Conservation (phyloP, 2,113 vertebrate species). For the Xiphophorus couchianus region DNA sequence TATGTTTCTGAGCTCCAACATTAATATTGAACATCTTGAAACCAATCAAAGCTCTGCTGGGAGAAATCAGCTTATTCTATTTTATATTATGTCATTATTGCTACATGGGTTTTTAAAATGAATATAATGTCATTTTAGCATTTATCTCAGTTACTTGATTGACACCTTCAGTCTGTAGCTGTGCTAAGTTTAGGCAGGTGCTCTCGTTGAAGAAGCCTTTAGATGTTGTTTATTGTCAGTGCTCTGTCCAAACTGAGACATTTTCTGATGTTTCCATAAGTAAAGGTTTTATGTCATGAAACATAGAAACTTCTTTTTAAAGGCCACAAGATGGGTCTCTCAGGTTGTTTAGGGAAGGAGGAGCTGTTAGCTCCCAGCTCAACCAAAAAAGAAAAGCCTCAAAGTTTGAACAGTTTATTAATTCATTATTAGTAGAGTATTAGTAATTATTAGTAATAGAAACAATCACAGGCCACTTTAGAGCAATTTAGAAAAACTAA, state of each 20-base stretch:
- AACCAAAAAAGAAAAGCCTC: neutral
- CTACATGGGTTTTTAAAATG: constrained; percentile 43
- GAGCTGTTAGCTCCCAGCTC: neutral
- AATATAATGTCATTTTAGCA: constrained; percentile 13
- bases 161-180: constrained; percentile 19
- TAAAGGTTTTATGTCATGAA: neutral
- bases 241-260: neutral
- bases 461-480: too few relatives aligned
- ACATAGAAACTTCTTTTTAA: neutral
- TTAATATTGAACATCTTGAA: constrained; percentile 1
- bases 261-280: too few relatives aligned
- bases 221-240: neutral
- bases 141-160: constrained; percentile 19
- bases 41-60: neutral
- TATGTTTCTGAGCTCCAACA: neutral
- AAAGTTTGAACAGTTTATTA: too few relatives aligned
- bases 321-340: neutral
- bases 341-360: neutral
- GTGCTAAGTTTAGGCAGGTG: constrained; percentile 28
- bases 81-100: constrained; percentile 37
- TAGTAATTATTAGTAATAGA: too few relatives aligned
- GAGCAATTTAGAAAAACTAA: too few relatives aligned
- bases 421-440: too few relatives aligned
- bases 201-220: constrained; percentile 16
- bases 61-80: neutral